Evolutionary conservation across 2,888 invertebrate genomes (phyloP), one percentile per base, ranked within the genome.

Genomic region (Morpho achilles): DNA sequence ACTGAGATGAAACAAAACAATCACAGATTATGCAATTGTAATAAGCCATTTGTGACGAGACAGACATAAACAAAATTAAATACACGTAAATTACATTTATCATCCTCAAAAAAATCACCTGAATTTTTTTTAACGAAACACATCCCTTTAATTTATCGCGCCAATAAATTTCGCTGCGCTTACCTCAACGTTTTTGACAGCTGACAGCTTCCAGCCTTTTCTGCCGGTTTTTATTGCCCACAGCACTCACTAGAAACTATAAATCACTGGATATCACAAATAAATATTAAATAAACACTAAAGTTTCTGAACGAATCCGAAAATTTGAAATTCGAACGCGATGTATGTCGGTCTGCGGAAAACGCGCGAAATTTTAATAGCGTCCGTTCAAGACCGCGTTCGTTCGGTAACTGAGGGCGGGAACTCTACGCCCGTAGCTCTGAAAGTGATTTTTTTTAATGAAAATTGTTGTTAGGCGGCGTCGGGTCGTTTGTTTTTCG

Each of bases 181-280:
- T 75, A 87, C 87, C 87, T 82, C 79, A 71, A 74, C 78, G 76
- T 71, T 81, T 80, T 77, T 84, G 85, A 85, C 83, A 80, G 82
- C 76, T 79, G 80, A 82, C 83, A 77, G 76, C 73, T 61, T 73
- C 64, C 81, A 79, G 80, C 22, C 32, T 49, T 55, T 72, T 72
- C 68, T 64, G 67, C 65, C 58, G 60, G 66, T 55, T 76, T 74
- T 72, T 74, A 71, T 72, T 71, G 67, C 71, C 72, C 77, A 76
- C 71, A 72, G 69, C 72, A 75, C 76, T 72, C 78, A 72, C 76
- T 76, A 76, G 78, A 74, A 74, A 75, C 73, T 69, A 61, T 64
- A 67, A 59, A 57, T 53, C 62, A 64, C 63, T 55, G 49, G 56
- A 57, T 56, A 58, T 50, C 59, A 56, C 53, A 59, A 57, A 48